These are phyloP conservation scores for Pilophorus perplexus DNA, from an alignment of 2,888 invertebrate genomes.

Conservation along the genomic window DNA sequence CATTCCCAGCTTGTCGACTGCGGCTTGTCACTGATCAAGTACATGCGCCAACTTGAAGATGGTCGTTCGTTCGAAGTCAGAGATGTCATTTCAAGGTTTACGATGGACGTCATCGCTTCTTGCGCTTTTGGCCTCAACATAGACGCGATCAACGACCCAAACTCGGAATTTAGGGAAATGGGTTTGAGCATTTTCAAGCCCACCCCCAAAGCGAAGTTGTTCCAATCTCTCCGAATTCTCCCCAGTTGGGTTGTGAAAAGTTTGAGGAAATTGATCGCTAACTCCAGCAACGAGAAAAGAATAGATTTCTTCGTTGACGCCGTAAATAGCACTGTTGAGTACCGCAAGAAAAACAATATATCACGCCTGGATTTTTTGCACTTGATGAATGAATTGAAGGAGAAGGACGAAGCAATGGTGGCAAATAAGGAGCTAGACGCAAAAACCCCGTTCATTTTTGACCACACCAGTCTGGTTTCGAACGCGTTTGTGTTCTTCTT, in stretches of 20 bases:
- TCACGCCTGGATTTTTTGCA: constrained; percentile 53
- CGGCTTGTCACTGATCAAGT: constrained; percentile 48
- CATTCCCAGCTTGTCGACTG: constrained; percentile 55
- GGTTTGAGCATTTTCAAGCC: constrained; percentile 51
- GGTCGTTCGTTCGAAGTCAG: constrained; percentile 41
- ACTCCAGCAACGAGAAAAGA: background rate
- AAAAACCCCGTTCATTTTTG: background rate
- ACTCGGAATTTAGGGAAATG: constrained; percentile 53
- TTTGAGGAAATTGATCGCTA: background rate
- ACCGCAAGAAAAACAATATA: constrained; percentile 43
- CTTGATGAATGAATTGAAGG: constrained; percentile 57
- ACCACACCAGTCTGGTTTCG: constrained; percentile 45
- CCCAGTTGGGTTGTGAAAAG: background rate
- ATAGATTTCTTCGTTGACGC: constrained; percentile 54
- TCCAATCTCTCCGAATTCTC: background rate
- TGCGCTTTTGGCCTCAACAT: constrained; percentile 56
- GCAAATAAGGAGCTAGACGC: constrained; percentile 2
- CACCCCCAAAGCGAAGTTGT: background rate
- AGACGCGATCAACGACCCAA: constrained; percentile 53
- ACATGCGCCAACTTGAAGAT: constrained; percentile 21
- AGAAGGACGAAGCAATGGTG: constrained; percentile 45
- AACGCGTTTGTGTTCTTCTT: constrained; percentile 60
- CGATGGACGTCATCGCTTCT: constrained; percentile 57
- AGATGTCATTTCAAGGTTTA: constrained; percentile 52
- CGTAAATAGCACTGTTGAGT: constrained; percentile 40